phyloP scores from a whole-genome alignment of 2,888 invertebrate genomes.

The Heteromyza rotundicornis region DNA sequence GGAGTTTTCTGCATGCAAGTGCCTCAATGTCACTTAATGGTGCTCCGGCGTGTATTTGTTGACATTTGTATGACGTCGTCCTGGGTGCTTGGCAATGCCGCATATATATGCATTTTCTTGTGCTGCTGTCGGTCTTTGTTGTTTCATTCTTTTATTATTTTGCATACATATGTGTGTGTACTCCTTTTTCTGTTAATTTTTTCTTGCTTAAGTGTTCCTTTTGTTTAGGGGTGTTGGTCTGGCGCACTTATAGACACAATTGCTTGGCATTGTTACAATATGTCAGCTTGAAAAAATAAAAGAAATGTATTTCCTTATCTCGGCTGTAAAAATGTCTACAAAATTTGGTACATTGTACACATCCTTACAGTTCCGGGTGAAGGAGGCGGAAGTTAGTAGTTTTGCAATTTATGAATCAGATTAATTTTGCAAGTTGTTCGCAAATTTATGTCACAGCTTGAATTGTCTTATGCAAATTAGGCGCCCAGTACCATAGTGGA shows the following conservation, averaged over 20 bases:
- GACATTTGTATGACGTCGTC: not conserved
- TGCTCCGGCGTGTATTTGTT: not conserved
- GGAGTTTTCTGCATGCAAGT: not conserved
- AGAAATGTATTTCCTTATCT: not conserved
- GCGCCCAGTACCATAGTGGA: too few relatives aligned
- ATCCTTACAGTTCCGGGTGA: too few relatives aligned
- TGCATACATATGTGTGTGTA: not conserved
- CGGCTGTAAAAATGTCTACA: too few relatives aligned
- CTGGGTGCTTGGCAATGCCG: not conserved
- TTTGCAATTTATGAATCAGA: too few relatives aligned
- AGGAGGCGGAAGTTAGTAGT: too few relatives aligned
- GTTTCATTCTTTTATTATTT: not conserved
- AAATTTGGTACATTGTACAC: too few relatives aligned
- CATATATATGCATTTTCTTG: not conserved
- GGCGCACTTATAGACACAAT: not conserved
- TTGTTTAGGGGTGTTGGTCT: not conserved
- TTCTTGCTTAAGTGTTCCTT: not conserved
- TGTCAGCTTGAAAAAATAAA: conserved; percentile 10
- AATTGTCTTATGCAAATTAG: too few relatives aligned
- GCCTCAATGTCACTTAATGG: not conserved
- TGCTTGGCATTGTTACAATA: not conserved
- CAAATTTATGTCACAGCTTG: too few relatives aligned
- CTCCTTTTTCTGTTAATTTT: not conserved
- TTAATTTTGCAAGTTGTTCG: too few relatives aligned
- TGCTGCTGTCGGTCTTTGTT: not conserved